A percentile compares a stretch with the other conserved stretches of the same genome.
phyloP scores from a whole-genome alignment of 2,888 invertebrate genomes.

The Sinotaia quadrata region DNA sequence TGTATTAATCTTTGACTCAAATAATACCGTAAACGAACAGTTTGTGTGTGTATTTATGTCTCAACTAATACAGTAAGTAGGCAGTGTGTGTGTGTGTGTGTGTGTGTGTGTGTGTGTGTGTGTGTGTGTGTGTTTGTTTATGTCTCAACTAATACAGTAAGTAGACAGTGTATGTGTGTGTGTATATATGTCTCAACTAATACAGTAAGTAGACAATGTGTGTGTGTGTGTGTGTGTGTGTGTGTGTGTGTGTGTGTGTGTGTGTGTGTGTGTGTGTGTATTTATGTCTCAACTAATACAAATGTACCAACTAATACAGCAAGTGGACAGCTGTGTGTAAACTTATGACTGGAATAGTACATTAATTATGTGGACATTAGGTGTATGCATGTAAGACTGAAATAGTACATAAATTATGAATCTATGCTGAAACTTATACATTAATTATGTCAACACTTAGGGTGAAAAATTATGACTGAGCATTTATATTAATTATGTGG shows the following conservation, averaged over 20 bases:
- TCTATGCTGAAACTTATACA: no score
- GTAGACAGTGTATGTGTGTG: background rate
- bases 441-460: no score
- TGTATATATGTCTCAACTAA: background rate
- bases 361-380: background rate
- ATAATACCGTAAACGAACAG: no score
- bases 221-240: conserved; percentile 4
- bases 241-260: conserved; percentile 6
- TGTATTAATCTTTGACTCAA: no score
- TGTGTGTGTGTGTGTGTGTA: background rate
- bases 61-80: no score
- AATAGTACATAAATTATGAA: no score
- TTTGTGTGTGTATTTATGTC: no score
- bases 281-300: background rate
- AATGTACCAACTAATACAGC: background rate
- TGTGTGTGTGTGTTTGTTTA: conserved; percentile 1
- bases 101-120: conserved; percentile 9
- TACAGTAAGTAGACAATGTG: background rate
- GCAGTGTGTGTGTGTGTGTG: conserved; percentile 2
- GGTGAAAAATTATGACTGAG: no score
- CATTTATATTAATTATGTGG: no score
- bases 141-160: background rate
- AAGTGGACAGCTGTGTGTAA: background rate
- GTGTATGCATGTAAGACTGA: no score
- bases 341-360: background rate